These are phyloP conservation scores for Polydesmus complanatus DNA, from an alignment of 2,888 invertebrate species.

Conservation along the genomic window DNA sequence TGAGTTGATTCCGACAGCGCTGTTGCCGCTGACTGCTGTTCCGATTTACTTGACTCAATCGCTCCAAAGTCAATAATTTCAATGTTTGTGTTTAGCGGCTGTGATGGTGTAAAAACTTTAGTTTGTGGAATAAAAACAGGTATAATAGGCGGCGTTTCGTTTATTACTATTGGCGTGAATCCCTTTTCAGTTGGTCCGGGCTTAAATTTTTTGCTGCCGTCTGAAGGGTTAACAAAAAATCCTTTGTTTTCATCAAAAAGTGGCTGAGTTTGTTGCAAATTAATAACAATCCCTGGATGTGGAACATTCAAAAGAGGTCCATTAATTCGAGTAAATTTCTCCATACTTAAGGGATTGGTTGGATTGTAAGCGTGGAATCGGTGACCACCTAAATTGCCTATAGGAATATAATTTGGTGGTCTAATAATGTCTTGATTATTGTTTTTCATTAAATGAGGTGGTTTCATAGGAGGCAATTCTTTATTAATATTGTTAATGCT, in stretches of 20 bases:
- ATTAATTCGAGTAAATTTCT: conserved; percentile 11
- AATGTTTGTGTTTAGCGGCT: background rate
- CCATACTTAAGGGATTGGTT: background rate
- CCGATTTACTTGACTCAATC: background rate
- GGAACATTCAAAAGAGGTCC: conserved; percentile 12
- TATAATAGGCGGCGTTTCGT: background rate
- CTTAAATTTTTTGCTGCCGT: conserved; percentile 13
- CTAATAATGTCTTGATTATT: conserved; percentile 1
- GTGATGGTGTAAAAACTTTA: conserved; percentile 4
- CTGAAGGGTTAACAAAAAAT: conserved; percentile 1
- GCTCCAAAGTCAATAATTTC: background rate
- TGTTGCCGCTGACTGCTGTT: background rate
- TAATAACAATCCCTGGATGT: conserved; percentile 14
- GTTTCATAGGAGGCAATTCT: background rate
- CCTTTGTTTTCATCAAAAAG: background rate
- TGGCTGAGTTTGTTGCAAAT: conserved; percentile 5
- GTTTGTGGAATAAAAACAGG: background rate
- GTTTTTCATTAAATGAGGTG: background rate
- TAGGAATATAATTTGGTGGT: conserved; percentile 21
- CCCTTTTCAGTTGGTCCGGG: conserved; percentile 18
- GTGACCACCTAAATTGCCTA: conserved; percentile 21
- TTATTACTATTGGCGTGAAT: conserved; percentile 17
- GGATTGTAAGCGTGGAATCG: conserved; percentile 1
- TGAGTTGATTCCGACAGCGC: background rate
- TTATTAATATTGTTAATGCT: conserved; percentile 13